These are phyloP conservation scores for Gobionotothen gibberifrons DNA, from an alignment of 2,797 vertebrate species.

Conservation along the genomic window DNA sequence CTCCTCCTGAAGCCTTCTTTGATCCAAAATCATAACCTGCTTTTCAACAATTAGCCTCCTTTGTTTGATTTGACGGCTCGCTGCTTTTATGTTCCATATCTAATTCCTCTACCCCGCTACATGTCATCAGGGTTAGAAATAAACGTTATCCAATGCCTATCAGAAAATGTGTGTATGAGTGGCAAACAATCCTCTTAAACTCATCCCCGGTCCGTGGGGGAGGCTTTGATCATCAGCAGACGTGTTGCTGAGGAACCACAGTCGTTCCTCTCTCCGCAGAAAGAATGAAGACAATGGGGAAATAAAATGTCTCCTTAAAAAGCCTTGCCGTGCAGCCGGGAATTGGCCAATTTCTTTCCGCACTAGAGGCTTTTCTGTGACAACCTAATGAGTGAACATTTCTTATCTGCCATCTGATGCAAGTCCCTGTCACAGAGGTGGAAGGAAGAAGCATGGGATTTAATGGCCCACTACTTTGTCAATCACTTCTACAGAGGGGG, in stretches of 20 bases:
- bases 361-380: background rate
- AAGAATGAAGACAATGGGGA: background rate
- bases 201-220: background rate
- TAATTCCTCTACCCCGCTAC: background rate
- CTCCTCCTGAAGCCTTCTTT: background rate
- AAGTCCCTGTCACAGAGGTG: background rate
- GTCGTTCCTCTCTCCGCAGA: background rate
- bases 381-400: constrained; percentile 2
- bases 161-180: background rate
- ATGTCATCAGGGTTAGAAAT: background rate
- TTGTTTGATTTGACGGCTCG: background rate
- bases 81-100: constrained; percentile 2
- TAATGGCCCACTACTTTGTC: background rate
- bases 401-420: background rate
- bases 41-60: background rate
- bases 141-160: background rate
- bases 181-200: background rate
- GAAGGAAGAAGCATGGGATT: background rate
- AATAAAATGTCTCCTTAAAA: constrained; percentile 24
- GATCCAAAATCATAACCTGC: background rate
- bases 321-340: background rate
- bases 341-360: background rate
- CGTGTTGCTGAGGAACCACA: constrained; percentile 17
- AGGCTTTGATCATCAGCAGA: constrained; percentile 15
- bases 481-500: background rate